Evolutionary conservation across 2,888 invertebrate species (phyloP), one percentile per base, ranked within the genome.

Genomic region (Protophormia terraenovae): DNA sequence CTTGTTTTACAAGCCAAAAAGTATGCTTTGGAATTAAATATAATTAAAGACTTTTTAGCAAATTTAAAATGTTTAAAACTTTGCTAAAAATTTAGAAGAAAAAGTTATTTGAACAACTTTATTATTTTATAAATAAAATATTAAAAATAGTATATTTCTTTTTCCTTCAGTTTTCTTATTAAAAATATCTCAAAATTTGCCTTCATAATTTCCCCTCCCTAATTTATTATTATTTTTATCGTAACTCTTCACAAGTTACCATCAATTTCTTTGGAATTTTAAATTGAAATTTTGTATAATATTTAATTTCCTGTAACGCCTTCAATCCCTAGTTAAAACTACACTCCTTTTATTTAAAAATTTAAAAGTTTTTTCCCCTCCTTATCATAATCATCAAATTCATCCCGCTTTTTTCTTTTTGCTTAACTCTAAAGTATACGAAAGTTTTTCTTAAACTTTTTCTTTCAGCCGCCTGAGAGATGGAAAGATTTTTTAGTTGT

Each of bases 231-330:
- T 19, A 3, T 6, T 47, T 19, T 47, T 47, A 16, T 38, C 2
- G 10, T 1, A 35, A 22, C 8, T 55, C 32, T 3, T 29, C 27
- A 5, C 55, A 60, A 24, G 19, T 27, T 29, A 12, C 19, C 22
- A 16, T 35, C 12, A 58, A 24, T 60, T 69, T 69, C 35, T 62
- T 47, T 47, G 16, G 24, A 12, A 60, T 69, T 78, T 78, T 35
- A 62, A 78, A 78, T 78, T 71, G 35, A 69, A 78, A 60, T 24
- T 69, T 53, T 22, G 38, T 73, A 73, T 78, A 69, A 67, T 45
- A 85, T 66, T 78, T 77, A 71, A 82, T 78, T 85, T 81, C 82
- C 85, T 82, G 85, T 19, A 60, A 71, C 84, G 71, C 84, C 79
- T 77, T 76, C 45, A 27, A 35, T 41, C 45, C 72, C 16, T 24